Conservation (phyloP, 2,888 invertebrate species). For the Hydraecia micacea region DNA sequence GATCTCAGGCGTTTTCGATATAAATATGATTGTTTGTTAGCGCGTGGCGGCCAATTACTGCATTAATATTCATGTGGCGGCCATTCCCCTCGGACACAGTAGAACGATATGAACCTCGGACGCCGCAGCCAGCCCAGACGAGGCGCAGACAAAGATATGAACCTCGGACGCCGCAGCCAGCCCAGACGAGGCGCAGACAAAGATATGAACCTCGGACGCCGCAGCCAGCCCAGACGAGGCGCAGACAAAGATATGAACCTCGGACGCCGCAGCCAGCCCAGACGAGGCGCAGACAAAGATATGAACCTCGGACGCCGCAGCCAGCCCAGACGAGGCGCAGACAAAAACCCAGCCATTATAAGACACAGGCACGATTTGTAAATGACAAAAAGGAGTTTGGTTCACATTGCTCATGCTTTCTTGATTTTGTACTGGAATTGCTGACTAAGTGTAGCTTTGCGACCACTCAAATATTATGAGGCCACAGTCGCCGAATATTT, state of each 20-base stretch:
- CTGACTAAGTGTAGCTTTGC: background rate
- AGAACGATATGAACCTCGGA: too few species aligned
- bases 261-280: too few species aligned
- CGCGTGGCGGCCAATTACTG: conserved; percentile 53
- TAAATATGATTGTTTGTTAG: conserved; percentile 60
- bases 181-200: conserved; percentile 38
- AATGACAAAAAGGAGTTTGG: conserved; percentile 40
- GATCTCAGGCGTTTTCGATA: conserved; percentile 45
- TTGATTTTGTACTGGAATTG: background rate
- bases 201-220: too few species aligned
- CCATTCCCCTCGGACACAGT: conserved; percentile 42
- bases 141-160: conserved; percentile 52
- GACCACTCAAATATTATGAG: background rate
- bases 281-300: too few species aligned
- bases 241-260: too few species aligned
- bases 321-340: conserved; percentile 21
- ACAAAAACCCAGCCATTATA: conserved; percentile 31
- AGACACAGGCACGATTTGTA: conserved; percentile 25
- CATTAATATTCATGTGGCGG: conserved; percentile 54
- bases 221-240: background rate
- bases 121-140: background rate
- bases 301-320: conserved; percentile 6
- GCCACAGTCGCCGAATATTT: background rate
- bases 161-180: too few species aligned
- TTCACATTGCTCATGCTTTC: conserved; percentile 11